Evolutionary conservation across 2,888 invertebrate species (phyloP), one percentile per base, ranked within the genome.

Genomic region (Aproaerema taeniolella): DNA sequence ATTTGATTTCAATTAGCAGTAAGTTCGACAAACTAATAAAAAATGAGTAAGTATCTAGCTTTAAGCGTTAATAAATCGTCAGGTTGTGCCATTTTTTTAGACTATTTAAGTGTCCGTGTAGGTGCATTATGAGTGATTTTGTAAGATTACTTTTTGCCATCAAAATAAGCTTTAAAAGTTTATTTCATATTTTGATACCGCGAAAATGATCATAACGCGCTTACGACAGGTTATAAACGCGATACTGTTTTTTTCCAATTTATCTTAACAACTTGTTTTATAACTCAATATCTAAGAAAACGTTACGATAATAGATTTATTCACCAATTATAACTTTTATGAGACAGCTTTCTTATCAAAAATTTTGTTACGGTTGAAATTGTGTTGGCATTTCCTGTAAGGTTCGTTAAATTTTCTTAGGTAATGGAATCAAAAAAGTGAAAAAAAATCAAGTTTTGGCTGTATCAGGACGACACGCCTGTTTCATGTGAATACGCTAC

Each of bases 181-280:
- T 78, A 77, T 72, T 67, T 68, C 61, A 65, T 65, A 63, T 71
- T 75, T 67, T 60, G 59, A 68, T 66, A 78, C 74, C 64, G 71
- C 75, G n/a, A 76, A 82, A 43, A 80, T 79, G 77, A 80, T 76
- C 76, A 76, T 82, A 78, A 80, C 78, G 55, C 65, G 71, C 72
- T 82, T 77, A 82, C 69, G 72, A 66, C 69, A 66, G 75, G 68
- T 75, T 63, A 71, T 83, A 80, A 80, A 77, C 63, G 66, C 54
- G 65, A 64, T 62, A 73, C 70, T 67, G 73, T 79, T 79, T 78
- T 20, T 78, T 81, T 74, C 71, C 76, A 77, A 82, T 83, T 83
- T 80, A 76, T 75, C 74, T 75, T 80, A 79, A 80, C 68, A 76
- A 70, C 77, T 69, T 76, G 61, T 77, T 43, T 44, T 44, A 44